These are phyloP conservation scores for Vimba vimba DNA, from an alignment of 2,113 vertebrate genomes.

Conservation along the genomic window DNA sequence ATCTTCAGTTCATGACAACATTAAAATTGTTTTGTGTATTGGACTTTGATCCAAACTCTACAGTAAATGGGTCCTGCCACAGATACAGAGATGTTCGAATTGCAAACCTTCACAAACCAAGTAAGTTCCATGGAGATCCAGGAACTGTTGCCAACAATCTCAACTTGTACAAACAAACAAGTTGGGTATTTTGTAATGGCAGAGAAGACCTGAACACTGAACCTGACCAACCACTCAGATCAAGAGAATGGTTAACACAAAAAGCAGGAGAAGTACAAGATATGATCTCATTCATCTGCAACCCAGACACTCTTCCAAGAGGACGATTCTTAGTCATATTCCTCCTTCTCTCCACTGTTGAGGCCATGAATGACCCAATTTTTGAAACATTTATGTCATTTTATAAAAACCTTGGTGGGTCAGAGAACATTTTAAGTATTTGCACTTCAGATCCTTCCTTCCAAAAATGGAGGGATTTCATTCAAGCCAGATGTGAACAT, in stretches of 20 bases:
- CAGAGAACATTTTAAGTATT: conserved; percentile 66
- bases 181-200: conserved; percentile 86
- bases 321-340: conserved; percentile 74
- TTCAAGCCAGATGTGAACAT: conserved; percentile 4
- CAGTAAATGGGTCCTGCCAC: conserved; percentile 69
- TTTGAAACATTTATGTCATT: conserved; percentile 75
- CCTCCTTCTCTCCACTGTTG: conserved; percentile 72
- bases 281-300: conserved; percentile 61
- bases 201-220: conserved; percentile 3
- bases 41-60: conserved; percentile 77
- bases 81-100: conserved; percentile 65
- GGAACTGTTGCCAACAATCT: conserved; percentile 69
- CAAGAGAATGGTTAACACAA: neutral
- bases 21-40: conserved; percentile 78
- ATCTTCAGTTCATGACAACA: conserved; percentile 79
- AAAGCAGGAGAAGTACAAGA: conserved; percentile 30
- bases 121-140: conserved; percentile 70
- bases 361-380: conserved; percentile 71
- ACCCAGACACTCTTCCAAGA: conserved; percentile 66
- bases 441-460: conserved; percentile 5
- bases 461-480: conserved; percentile 42
- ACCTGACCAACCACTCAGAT: neutral
- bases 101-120: conserved; percentile 75
- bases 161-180: conserved; percentile 79
- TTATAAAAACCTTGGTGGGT: conserved; percentile 74